Conservation (phyloP, 2,888 invertebrate genomes). For the Helobdella robusta region DNA sequence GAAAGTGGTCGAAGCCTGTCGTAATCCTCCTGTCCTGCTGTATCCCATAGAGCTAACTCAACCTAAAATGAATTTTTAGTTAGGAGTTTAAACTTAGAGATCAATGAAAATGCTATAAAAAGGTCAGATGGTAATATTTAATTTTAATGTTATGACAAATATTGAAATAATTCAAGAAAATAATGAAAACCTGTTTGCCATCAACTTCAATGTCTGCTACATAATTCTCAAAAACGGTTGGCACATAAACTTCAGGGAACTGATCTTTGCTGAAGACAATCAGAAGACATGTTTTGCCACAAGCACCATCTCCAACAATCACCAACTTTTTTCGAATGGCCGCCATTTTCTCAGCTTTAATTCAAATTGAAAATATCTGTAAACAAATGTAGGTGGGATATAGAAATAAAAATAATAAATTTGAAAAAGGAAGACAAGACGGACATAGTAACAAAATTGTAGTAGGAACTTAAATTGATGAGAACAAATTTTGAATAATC, state of each 20-base stretch:
- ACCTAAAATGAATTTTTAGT: conserved; percentile 41
- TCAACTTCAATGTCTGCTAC: conserved; percentile 99
- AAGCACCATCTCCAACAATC: conserved; percentile 96
- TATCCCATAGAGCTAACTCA: conserved; percentile 68
- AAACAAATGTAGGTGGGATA: no score
- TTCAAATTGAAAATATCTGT: no score
- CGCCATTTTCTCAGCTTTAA: conserved; percentile 57
- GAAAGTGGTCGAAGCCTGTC: conserved; percentile 87
- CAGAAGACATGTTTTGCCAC: conserved; percentile 96
- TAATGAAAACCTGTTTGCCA: conserved; percentile 73
- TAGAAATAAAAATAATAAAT: no score
- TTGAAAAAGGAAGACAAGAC: no score
- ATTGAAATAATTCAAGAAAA: no score
- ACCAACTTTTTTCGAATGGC: conserved; percentile 94
- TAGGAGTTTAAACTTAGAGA: not conserved
- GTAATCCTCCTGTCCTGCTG: conserved; percentile 94
- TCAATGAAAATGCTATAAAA: not conserved
- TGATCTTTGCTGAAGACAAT: conserved; percentile 99
- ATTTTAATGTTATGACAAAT: no score
- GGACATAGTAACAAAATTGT: no score
- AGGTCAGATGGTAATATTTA: not conserved
- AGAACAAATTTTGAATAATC: no score
- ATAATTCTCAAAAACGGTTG: conserved; percentile 99
- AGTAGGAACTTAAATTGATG: no score
- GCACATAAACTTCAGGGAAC: conserved; percentile 98